phyloP scores from a whole-genome alignment of 92 coral and sea anemone species.

The Actinostola sp. region DNA sequence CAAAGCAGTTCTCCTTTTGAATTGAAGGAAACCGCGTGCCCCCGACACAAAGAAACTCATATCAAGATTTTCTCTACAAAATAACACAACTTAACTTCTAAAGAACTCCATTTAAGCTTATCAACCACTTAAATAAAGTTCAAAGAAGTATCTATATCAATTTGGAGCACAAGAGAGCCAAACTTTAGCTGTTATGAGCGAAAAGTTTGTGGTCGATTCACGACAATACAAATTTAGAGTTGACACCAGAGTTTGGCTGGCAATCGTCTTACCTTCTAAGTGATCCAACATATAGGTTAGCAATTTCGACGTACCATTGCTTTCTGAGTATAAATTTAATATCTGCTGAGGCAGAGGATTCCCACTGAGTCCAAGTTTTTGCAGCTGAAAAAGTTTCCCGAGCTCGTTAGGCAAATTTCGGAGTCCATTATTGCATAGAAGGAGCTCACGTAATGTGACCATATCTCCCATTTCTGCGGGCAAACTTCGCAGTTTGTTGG shows the following conservation, averaged over 20 bases:
- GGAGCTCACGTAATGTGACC: slow-evolving; percentile 99
- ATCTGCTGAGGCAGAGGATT: slow-evolving; percentile 93
- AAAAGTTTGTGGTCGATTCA: slow-evolving; percentile 17
- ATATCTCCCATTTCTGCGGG: slow-evolving; percentile 99
- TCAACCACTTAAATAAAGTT: not conserved
- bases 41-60: slow-evolving; percentile 32
- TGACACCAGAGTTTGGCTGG: slow-evolving; percentile 78
- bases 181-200: not conserved
- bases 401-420: slow-evolving; percentile 97
- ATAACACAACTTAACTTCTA: not conserved
- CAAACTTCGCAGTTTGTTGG: slow-evolving; percentile 97
- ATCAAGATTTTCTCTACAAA: slow-evolving; percentile 20
- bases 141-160: not conserved
- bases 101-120: not conserved
- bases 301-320: slow-evolving; percentile 91
- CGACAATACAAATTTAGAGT: slow-evolving; percentile 63
- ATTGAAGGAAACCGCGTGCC: slow-evolving; percentile 48
- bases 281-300: slow-evolving; percentile 87
- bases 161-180: not conserved
- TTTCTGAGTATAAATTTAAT: slow-evolving; percentile 79
- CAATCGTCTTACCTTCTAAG: slow-evolving; percentile 88
- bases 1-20: slow-evolving; percentile 17
- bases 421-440: slow-evolving; percentile 93
- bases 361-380: slow-evolving; percentile 93
- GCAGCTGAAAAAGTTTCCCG: slow-evolving; percentile 98